Base-by-base conservation (phyloP, 2,113 vertebrate species). In the Ictalurus punctatus region DNA sequence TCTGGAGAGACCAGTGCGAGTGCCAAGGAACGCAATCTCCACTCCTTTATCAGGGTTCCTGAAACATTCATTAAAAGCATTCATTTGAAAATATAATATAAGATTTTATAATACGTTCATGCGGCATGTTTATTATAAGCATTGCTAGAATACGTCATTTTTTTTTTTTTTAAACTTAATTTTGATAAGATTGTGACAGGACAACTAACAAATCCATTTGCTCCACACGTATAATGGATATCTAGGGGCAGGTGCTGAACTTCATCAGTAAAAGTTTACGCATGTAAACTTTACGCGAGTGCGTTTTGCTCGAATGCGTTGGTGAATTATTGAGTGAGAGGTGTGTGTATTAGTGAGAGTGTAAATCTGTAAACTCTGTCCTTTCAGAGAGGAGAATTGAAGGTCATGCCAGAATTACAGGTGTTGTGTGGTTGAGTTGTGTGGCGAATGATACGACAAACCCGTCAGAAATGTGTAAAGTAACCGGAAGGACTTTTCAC, bases 41-140 rank as follows among this genome's bases (percentile, higher is more conserved):
- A 99, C 98, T 17, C 98, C 98, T 94, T 99, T 99, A 96, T 99
- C 98, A 88, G 98, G 98, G 93, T 99, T 99, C 92, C 98, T 99
- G 94, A 82, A 81, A 58, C 14, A 56, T 9, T 37, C 17, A 19
- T 37, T 73, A 16, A 34, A 34, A 17, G 30, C 4, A 30, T 67
- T 44, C 44, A 44, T 44, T 44, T 6, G 44, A 48, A 7, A 48
- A 48, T 40, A 40, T 40, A 40, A 40, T 48, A 48, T 48, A 48
- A 48, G 44, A 48, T 48, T 48, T 48, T 48, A 48, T 73, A 6
- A 19, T 71, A 71, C 37, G 14, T 34, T 37, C 69, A 34, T 19
- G n/a, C 1, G 16, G n/a, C n/a, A 69, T 34, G 34, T 71, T 48
- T 48, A 48, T 48, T 48, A 6, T 48, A 7, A 48, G 44, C 44